phyloP scores from a whole-genome alignment of 2,888 invertebrate species.

The Dryobota labecula region DNA sequence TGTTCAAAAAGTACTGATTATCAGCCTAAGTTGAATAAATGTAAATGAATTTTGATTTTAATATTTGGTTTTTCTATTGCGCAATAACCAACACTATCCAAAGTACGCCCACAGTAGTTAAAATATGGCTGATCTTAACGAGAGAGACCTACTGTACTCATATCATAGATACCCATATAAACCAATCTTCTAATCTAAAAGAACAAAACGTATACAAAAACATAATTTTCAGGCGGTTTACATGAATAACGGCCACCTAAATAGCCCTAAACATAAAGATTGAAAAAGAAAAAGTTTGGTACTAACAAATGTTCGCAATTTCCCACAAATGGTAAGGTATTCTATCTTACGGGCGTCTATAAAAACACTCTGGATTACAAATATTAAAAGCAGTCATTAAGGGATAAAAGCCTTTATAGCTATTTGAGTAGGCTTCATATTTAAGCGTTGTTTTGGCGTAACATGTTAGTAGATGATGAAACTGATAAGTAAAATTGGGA shows the following conservation, averaged over 20 bases:
- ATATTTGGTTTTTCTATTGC: no score
- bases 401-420: constrained; percentile 58
- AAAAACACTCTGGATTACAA: constrained; percentile 77
- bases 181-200: background rate
- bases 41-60: no score
- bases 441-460: constrained; percentile 19
- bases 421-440: constrained; percentile 37
- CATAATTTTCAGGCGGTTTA: constrained; percentile 43
- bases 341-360: constrained; percentile 74
- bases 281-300: constrained; percentile 67
- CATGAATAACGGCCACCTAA: constrained; percentile 45
- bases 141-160: no score
- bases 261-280: constrained; percentile 50
- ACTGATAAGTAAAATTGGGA: constrained; percentile 15
- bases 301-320: constrained; percentile 74
- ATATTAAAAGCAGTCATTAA: constrained; percentile 67
- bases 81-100: no score
- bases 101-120: no score
- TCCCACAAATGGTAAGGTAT: constrained; percentile 72
- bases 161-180: no score
- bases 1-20: no score
- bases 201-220: constrained; percentile 37
- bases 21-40: no score
- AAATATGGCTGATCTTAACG: no score
- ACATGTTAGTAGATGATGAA: constrained; percentile 19